Conservation (phyloP, 2,888 invertebrate species). For the Myopa tessellatipennis region DNA sequence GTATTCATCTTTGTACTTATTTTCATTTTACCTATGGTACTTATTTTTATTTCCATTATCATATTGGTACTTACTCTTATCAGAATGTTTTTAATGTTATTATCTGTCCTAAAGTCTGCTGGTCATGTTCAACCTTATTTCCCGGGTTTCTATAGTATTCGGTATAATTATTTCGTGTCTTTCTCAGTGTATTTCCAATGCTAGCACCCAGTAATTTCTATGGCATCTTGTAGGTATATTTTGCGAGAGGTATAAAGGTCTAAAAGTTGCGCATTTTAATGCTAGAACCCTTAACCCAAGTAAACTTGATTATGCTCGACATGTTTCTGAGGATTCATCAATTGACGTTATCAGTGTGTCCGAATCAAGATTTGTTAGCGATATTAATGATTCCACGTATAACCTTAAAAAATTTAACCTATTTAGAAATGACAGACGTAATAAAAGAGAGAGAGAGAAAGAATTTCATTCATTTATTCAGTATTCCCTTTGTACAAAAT, state of each 20-base stretch:
- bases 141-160: too few species aligned
- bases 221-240: not conserved
- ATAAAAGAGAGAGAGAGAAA: not conserved
- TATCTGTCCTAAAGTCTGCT: not conserved
- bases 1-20: too few species aligned
- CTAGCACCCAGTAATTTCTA: not conserved
- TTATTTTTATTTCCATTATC: too few species aligned
- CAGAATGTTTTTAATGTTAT: not conserved
- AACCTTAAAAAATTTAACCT: conserved; percentile 13
- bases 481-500: too few species aligned
- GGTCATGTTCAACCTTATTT: too few species aligned
- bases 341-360: conserved; percentile 3
- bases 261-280: conserved; percentile 11
- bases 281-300: not conserved
- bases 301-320: not conserved
- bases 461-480: too few species aligned
- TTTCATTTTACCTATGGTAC: too few species aligned
- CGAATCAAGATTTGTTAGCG: not conserved
- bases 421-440: not conserved
- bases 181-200: too few species aligned
- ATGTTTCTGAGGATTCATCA: conserved; percentile 8
- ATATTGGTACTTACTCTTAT: too few species aligned
- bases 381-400: not conserved
- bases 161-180: too few species aligned
- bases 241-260: not conserved